These are phyloP conservation scores for Oscheius myriophilus DNA, from an alignment of 2,888 invertebrate species.

Conservation along the genomic window DNA sequence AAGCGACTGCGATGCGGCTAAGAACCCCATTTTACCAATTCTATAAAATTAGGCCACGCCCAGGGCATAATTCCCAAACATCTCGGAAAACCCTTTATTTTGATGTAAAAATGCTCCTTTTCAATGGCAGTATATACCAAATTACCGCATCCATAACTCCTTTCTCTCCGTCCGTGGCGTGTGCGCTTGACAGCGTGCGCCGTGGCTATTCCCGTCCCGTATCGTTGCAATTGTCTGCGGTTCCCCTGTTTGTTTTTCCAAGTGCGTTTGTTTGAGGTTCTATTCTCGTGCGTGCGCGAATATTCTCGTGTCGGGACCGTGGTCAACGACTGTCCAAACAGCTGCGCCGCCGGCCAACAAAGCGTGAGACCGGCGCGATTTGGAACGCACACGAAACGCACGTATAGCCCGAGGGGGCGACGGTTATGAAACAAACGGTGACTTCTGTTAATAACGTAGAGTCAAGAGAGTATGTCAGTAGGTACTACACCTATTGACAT, in stretches of 20 bases:
- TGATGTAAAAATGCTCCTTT: too few relatives aligned
- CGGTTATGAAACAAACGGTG: neutral
- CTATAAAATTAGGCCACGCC: too few relatives aligned
- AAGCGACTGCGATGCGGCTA: too few relatives aligned
- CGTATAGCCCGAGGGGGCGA: neutral
- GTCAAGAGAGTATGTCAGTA: too few relatives aligned
- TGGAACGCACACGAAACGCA: neutral
- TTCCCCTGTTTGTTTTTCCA: slow-evolving; percentile 31
- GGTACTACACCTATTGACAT: too few relatives aligned
- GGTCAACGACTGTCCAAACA: slow-evolving; percentile 36
- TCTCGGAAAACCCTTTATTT: too few relatives aligned
- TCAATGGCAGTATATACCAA: too few relatives aligned
- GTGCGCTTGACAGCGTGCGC: slow-evolving; percentile 17
- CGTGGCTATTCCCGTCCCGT: slow-evolving; percentile 18
- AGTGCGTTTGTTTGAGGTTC: slow-evolving; percentile 33
- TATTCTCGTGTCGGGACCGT: slow-evolving; percentile 35
- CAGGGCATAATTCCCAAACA: too few relatives aligned
- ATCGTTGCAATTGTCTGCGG: slow-evolving; percentile 34
- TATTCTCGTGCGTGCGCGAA: slow-evolving; percentile 37
- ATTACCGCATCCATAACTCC: too few relatives aligned
- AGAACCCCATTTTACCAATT: too few relatives aligned
- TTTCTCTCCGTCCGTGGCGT: slow-evolving; percentile 25
- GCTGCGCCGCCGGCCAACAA: slow-evolving; percentile 4
- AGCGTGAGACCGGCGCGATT: neutral
- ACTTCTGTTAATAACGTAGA: too few relatives aligned